These are phyloP conservation scores for Lasioglossum leucozonium DNA, from an alignment of 2,888 invertebrate species.

Conservation along the genomic window DNA sequence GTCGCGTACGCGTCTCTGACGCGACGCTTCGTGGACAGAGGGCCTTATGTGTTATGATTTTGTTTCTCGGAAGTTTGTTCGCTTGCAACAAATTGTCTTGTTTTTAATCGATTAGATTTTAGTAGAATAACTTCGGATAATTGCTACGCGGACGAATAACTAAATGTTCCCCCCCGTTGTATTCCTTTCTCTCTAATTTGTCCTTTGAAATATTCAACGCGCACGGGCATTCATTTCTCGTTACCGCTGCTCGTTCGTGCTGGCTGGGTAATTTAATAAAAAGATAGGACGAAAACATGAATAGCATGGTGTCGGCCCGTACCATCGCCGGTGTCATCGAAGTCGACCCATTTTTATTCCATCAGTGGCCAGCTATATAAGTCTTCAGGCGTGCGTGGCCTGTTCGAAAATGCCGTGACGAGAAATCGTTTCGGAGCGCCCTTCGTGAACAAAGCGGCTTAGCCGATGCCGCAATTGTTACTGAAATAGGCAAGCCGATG, in stretches of 20 bases:
- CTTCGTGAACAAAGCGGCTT: constrained; percentile 25
- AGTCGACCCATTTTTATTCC: constrained; percentile 67
- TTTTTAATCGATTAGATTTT: no score
- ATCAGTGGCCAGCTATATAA: constrained; percentile 26
- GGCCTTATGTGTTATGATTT: no score
- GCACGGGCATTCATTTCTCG: neutral
- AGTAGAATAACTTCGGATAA: neutral
- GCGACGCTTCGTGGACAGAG: no score
- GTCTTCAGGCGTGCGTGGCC: constrained; percentile 24
- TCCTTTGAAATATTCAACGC: neutral
- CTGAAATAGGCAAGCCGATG: constrained; percentile 24
- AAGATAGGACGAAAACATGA: constrained; percentile 40
- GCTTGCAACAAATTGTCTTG: neutral
- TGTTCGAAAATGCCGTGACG: constrained; percentile 67
- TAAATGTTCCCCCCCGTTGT: neutral
- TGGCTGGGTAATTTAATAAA: constrained; percentile 63
- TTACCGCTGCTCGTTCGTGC: neutral
- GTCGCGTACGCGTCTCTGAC: no score
- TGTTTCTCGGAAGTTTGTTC: neutral
- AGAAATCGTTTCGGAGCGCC: constrained; percentile 42
- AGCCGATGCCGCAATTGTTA: constrained; percentile 17
- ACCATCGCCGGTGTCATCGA: constrained; percentile 51
- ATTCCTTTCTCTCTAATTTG: neutral
- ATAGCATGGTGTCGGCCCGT: constrained; percentile 61
- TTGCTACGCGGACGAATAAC: neutral